Conservation (phyloP, 2,888 invertebrate genomes). For the Pherbina coryleti region DNA sequence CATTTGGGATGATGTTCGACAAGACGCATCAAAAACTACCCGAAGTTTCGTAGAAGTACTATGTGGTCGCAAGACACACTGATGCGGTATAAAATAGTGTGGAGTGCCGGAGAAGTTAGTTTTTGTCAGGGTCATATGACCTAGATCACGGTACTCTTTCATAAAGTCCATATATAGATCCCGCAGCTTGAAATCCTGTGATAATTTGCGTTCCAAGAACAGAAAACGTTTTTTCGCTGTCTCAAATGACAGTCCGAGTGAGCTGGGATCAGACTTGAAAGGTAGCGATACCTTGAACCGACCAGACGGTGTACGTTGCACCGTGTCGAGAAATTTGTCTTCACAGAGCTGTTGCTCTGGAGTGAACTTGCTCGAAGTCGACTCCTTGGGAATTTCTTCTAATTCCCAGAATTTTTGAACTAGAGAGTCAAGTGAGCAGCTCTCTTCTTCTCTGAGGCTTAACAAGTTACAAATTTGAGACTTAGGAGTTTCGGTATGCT, state of each 20-base stretch:
- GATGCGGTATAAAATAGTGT: slow-evolving; percentile 41
- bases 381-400: slow-evolving; percentile 28
- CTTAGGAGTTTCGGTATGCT: background rate
- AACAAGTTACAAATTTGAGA: background rate
- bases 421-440: slow-evolving; percentile 1
- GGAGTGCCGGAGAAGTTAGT: slow-evolving; percentile 14
- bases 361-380: slow-evolving; percentile 9
- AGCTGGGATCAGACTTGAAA: slow-evolving; percentile 23
- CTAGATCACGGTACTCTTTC: slow-evolving; percentile 38
- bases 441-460: background rate
- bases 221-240: slow-evolving; percentile 2
- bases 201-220: background rate
- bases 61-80: slow-evolving; percentile 33
- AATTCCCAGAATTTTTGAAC: slow-evolving; percentile 37
- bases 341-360: no score
- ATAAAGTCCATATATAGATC: slow-evolving; percentile 24
- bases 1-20: slow-evolving; percentile 33
- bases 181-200: background rate
- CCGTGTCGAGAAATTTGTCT: no score
- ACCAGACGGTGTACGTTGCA: slow-evolving; percentile 29
- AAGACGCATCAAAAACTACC: slow-evolving; percentile 38
- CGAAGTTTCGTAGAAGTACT: slow-evolving; percentile 39
- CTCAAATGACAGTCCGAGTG: background rate
- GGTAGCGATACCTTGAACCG: slow-evolving; percentile 40
- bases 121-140: slow-evolving; percentile 34